Base-by-base conservation (phyloP, 2,113 vertebrate species). In the Delphinus delphis region DNA sequence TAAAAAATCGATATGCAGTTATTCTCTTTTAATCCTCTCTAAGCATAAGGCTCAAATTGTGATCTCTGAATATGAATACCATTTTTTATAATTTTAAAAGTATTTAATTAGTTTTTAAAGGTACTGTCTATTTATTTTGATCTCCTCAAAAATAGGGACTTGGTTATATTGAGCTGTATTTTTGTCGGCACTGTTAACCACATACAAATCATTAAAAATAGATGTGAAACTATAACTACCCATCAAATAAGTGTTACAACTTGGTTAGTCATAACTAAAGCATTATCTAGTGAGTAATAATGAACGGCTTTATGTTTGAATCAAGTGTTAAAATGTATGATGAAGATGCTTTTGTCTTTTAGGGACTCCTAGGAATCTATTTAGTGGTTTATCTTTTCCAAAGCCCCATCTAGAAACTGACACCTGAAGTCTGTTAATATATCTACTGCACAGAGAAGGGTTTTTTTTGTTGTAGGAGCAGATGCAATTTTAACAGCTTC, bases 41-140 rank as follows among this genome's bases (percentile, higher is more conserved):
- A 82, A 91, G 81, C 41, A 60, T 0, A 84, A 93, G 23, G 10
- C 33, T 73, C 50, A 8, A 58, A 93, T 53, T 93, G 14, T 60
- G 18, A 70, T 93, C n/a, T 96, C 41, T 90, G n/a, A 65, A 82
- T 97, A 74, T 97, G 97, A 96, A 95, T 92, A 93, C 68, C 12
- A 90, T 85, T 93, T 23, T 95, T 97, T 70, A 47, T n/a, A 17
- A 91, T 71, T 97, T 25, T 71, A 65, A 58, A 63, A 86, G 11
- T 26, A 2, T 60, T 80, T 58, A 21, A 38, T 90, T 71, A 50
- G 50, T 70, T 83, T 88, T 70, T 58, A 79, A 88, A 88, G 12
- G 74, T 71, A 76, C 10, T 62, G 86, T 88, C 38, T 10, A 26
- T 25, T 95, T 83, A 76, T 7, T 79, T 63, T 88, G 9, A 95